Evolutionary conservation across 2,797 vertebrate genomes (phyloP), one percentile per base, ranked within the genome.

Genomic region (Gallinago nigripennis): DNA sequence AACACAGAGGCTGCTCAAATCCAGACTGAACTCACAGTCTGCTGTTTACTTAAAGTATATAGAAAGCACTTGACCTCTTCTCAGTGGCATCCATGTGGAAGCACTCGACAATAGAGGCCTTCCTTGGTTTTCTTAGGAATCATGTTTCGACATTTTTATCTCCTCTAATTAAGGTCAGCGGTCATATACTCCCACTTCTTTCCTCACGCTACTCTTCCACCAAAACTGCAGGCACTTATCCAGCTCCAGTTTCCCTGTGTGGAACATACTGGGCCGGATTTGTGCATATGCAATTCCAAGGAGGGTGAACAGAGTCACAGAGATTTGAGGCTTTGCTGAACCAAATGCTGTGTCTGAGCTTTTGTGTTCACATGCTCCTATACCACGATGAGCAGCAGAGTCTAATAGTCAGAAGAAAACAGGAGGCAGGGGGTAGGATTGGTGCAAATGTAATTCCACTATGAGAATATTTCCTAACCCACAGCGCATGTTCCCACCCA

Each of bases 31-130:
- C 50, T 95, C 68, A 43, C 65, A 73, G 63, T 88, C 88, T 96
- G 53, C 92, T 94, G 66, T 90, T 90, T 93, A 88, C 75, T 94
- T 91, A 95, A 96, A 96, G 91, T 82, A 93, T 86, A 96, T 92
- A 96, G 88, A 91, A 92, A 76, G 60, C 61, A 81, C 81, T 90
- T 96, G 90, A 93, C 92, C 90, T 88, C 84, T 92, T 92, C 86
- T 86, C 86, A 76, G 89, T 81, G 76, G 51, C 92, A 94, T 82
- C 80, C 94, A 70, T 95, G 94, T 96, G 94, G 86, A 80, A 89
- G 90, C 71, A 94, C 70, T 96, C 3, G 21, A 85, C 58, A 57
- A 89, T 72, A 93, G 65, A 72, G 57, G 58, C 69, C 71, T 94
- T 91, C 89, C 41, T 81, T 91, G 75, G 75, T 82, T 97, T 97